Conservation (phyloP, 2,888 invertebrate genomes). For the Autographa pulchrina region DNA sequence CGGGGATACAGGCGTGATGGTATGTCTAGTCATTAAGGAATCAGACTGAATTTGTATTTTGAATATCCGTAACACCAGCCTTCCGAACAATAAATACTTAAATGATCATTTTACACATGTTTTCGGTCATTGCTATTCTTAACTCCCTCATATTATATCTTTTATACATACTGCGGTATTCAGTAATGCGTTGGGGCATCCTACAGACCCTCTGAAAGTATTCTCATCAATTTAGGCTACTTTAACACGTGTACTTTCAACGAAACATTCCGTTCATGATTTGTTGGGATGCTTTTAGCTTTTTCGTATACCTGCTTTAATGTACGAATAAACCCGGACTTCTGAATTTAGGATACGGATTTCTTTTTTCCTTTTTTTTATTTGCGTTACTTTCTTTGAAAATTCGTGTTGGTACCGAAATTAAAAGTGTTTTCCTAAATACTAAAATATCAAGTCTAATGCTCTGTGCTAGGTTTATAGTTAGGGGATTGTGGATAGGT, state of each 20-base stretch:
- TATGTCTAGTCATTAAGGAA: no score
- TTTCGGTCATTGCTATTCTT: neutral
- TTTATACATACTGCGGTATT: slow-evolving; percentile 51
- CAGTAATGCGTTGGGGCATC: slow-evolving; percentile 41
- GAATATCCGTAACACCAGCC: no score
- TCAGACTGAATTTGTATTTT: no score
- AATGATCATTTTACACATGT: neutral
- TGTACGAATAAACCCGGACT: neutral
- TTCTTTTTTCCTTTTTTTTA: neutral
- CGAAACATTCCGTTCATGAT: slow-evolving; percentile 41
- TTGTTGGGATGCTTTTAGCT: slow-evolving; percentile 26
- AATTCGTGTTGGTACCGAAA: neutral
- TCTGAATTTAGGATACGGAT: neutral
- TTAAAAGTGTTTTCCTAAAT: neutral
- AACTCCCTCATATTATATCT: slow-evolving; percentile 31
- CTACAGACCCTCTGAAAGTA: slow-evolving; percentile 24
- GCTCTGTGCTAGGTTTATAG: neutral
- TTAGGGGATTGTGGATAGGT: no score
- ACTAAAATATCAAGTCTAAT: no score
- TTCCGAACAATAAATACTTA: no score
- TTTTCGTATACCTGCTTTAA: neutral
- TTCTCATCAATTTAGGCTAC: slow-evolving; percentile 48
- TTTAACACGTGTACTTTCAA: slow-evolving; percentile 46
- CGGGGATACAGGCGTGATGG: no score
- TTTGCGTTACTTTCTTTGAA: neutral